Evolutionary conservation across 2,888 invertebrate genomes (phyloP).

Genomic region (Allygus modestus): DNA sequence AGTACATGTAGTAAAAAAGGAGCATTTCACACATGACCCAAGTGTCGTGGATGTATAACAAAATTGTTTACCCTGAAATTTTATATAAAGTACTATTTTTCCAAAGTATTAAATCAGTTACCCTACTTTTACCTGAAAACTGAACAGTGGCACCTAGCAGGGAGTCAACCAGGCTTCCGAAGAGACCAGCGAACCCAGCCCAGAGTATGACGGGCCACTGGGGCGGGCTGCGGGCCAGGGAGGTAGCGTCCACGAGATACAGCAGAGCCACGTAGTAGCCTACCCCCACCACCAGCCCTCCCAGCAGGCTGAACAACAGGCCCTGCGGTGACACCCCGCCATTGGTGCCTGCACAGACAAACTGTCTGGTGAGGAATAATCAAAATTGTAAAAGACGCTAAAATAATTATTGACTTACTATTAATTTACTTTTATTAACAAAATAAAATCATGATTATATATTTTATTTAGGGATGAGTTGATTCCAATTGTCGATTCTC

Average conservation of each 20-base stretch:
- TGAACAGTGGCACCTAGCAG: slow-evolving; percentile 90
- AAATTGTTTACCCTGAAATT: too few relatives aligned
- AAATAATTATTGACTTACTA: too few relatives aligned
- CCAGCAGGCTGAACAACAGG: slow-evolving; percentile 79
- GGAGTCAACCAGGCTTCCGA: slow-evolving; percentile 91
- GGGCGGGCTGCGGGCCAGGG: slow-evolving; percentile 80
- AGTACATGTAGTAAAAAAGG: too few relatives aligned
- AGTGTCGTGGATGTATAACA: too few relatives aligned
- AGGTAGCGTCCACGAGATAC: slow-evolving; percentile 79
- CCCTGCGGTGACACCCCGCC: slow-evolving; percentile 86
- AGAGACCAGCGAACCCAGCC: slow-evolving; percentile 85
- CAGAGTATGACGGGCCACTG: slow-evolving; percentile 89
- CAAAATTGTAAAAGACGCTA: not conserved
- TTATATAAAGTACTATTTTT: too few relatives aligned
- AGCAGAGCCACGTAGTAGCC: slow-evolving; percentile 83
- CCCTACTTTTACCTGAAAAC: slow-evolving; percentile 82
- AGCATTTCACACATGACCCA: too few relatives aligned
- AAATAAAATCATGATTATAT: too few relatives aligned
- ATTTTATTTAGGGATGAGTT: too few relatives aligned
- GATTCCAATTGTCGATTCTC: too few relatives aligned
- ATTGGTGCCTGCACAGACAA: slow-evolving; percentile 83
- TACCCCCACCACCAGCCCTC: slow-evolving; percentile 84
- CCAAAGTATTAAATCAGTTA: too few relatives aligned
- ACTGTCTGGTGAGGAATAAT: not conserved
- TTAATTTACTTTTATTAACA: too few relatives aligned